Conservation (phyloP, 2,113 vertebrate species). For the Monopterus albus region DNA sequence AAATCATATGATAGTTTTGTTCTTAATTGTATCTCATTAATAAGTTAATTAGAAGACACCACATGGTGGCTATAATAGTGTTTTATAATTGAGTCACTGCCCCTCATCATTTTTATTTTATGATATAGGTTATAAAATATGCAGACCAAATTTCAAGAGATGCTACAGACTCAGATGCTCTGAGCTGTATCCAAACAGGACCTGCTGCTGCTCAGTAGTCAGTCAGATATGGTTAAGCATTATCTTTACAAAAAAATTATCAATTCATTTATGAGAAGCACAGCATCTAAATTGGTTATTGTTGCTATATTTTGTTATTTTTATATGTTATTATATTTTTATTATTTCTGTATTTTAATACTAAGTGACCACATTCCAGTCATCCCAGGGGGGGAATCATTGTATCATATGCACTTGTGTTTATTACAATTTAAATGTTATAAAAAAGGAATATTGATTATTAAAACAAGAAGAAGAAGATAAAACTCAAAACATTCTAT, state of each 20-base stretch:
- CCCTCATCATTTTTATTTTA: conserved; percentile 26
- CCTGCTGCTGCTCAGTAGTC: background rate
- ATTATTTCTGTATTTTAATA: no score
- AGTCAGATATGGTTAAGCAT: background rate
- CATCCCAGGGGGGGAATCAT: no score
- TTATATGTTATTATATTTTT: no score
- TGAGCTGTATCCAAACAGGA: conserved; percentile 27
- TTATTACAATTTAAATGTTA: conserved; percentile 7
- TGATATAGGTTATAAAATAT: conserved; percentile 36
- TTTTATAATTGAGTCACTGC: conserved; percentile 6
- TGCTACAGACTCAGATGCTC: conserved; percentile 2
- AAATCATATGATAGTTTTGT: background rate
- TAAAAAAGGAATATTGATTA: conserved; percentile 13
- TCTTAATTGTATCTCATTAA: conserved; percentile 12
- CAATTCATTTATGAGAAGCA: conserved; percentile 1
- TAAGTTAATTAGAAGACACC: conserved; percentile 3
- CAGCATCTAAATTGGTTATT: background rate
- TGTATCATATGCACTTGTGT: background rate
- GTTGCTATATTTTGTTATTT: no score
- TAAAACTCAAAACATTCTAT: conserved; percentile 35
- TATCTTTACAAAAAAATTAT: conserved; percentile 16
- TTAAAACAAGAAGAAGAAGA: conserved; percentile 35
- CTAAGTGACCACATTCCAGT: background rate
- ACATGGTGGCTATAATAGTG: background rate
- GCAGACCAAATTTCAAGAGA: conserved; percentile 31